A percentile compares a stretch with the other conserved stretches of the same genome.
phyloP scores from a whole-genome alignment of 2,888 invertebrate genomes.

The Anagyrus pseudococci region DNA sequence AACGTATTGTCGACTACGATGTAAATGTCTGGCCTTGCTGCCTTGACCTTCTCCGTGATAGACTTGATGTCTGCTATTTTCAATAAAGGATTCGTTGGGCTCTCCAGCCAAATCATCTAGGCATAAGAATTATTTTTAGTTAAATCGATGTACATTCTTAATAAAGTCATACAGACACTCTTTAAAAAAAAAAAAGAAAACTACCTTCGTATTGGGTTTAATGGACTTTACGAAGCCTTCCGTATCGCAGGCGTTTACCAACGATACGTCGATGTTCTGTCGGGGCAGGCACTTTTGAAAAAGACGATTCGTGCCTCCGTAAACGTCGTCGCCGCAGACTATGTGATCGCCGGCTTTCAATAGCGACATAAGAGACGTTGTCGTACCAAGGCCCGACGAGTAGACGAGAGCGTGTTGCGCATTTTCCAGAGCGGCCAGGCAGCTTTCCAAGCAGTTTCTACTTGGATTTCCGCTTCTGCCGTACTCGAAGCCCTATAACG shows the following conservation, averaged over 20 bases:
- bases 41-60: slow-evolving; percentile 70
- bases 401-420: slow-evolving; percentile 85
- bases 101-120: slow-evolving; percentile 90
- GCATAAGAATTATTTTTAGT: slow-evolving; percentile 40
- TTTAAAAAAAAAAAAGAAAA: too few relatives aligned
- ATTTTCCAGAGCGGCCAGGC: slow-evolving; percentile 88
- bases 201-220: slow-evolving; percentile 81
- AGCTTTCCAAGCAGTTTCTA: slow-evolving; percentile 84
- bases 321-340: slow-evolving; percentile 89
- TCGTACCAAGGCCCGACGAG: slow-evolving; percentile 91
- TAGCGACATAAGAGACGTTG: slow-evolving; percentile 76
- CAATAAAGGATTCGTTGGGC: slow-evolving; percentile 93
- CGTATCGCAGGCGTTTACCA: slow-evolving; percentile 78
- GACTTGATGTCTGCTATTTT: slow-evolving; percentile 88
- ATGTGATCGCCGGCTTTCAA: slow-evolving; percentile 89
- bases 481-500: slow-evolving; percentile 83
- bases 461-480: slow-evolving; percentile 95
- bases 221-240: slow-evolving; percentile 73
- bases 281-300: slow-evolving; percentile 71
- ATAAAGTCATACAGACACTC: too few relatives aligned
- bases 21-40: slow-evolving; percentile 65
- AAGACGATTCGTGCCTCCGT: slow-evolving; percentile 87
- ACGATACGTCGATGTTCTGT: slow-evolving; percentile 77
- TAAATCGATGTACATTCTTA: too few relatives aligned
- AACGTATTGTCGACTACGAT: slow-evolving; percentile 95